Percentiles rank a stretch among this genome's conserved stretches.
Conservation (phyloP, 2,797 vertebrate genomes). For the Fistularia commersonii region DNA sequence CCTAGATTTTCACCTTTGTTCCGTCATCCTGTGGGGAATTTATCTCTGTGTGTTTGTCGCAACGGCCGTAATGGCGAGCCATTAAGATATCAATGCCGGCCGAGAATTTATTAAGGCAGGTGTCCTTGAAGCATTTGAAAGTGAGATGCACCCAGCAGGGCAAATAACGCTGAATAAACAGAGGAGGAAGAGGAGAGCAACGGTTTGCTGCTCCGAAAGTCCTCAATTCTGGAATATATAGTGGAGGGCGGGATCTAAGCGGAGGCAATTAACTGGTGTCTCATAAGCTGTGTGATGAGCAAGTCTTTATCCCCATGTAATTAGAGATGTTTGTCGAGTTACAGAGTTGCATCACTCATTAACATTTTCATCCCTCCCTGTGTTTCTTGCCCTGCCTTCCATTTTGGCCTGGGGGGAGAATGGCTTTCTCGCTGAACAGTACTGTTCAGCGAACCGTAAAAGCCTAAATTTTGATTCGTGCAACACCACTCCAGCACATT, state of each 20-base stretch:
- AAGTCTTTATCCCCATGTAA: conserved; percentile 76
- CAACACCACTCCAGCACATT: too few species aligned
- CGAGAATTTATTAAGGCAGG: neutral
- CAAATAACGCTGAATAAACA: neutral
- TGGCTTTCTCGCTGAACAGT: neutral
- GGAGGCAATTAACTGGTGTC: conserved; percentile 77
- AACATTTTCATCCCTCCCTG: conserved; percentile 42
- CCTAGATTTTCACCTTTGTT: neutral
- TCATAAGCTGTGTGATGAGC: conserved; percentile 75
- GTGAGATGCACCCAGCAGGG: neutral
- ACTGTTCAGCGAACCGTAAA: neutral
- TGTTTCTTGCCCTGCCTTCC: conserved; percentile 24
- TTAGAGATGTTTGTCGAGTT: conserved; percentile 78
- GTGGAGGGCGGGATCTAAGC: conserved; percentile 48
- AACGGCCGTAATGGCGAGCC: conserved; percentile 8
- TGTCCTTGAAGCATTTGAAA: neutral
- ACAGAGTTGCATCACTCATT: conserved; percentile 64
- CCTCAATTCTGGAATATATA: conserved; percentile 46
- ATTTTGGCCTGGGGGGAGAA: conserved; percentile 7
- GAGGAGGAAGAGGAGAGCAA: conserved; percentile 19
- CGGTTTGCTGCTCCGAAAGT: conserved; percentile 39
- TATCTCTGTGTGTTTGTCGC: too few species aligned
- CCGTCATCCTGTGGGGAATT: conserved; percentile 1
- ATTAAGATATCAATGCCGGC: conserved; percentile 5
- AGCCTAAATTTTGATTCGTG: too few species aligned